These are phyloP conservation scores for Dicrurus megarhynchus DNA, from an alignment of 2,113 vertebrate genomes.

Conservation along the genomic window DNA sequence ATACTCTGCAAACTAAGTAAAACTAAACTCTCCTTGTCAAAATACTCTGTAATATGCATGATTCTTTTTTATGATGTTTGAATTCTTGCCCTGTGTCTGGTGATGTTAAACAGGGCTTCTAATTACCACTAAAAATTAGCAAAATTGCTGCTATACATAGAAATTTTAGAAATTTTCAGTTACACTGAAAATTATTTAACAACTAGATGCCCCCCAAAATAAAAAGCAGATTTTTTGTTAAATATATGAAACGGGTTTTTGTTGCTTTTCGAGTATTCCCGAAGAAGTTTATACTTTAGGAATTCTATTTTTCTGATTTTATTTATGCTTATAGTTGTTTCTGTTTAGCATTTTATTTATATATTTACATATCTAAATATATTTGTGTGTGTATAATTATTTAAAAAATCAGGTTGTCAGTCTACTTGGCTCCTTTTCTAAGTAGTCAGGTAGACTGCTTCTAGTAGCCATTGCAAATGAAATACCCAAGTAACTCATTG, in stretches of 20 bases:
- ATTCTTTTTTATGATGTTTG: neutral
- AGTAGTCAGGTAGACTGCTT: neutral
- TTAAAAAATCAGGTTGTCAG: neutral
- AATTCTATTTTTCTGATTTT: neutral
- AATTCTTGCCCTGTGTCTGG: neutral
- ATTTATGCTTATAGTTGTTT: neutral
- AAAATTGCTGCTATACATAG: neutral
- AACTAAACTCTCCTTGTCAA: conserved; percentile 3
- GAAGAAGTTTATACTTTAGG: neutral
- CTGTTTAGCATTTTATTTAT: neutral
- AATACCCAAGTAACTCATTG: neutral
- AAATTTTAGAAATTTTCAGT: neutral
- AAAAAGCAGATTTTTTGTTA: neutral
- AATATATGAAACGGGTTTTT: neutral
- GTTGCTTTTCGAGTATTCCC: neutral
- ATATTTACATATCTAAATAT: neutral
- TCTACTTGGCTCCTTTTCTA: neutral
- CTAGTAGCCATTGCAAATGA: neutral
- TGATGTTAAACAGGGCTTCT: conserved; percentile 12
- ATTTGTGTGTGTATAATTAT: neutral
- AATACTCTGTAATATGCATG: neutral
- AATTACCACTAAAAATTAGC: neutral
- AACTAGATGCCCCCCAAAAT: neutral
- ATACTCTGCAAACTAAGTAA: neutral
- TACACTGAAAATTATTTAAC: neutral